Percentiles rank a stretch among this genome's conserved stretches.
Evolutionary conservation across 1,140 invertebrate genomes (phyloP).

Genomic region (Phortica variegata): DNA sequence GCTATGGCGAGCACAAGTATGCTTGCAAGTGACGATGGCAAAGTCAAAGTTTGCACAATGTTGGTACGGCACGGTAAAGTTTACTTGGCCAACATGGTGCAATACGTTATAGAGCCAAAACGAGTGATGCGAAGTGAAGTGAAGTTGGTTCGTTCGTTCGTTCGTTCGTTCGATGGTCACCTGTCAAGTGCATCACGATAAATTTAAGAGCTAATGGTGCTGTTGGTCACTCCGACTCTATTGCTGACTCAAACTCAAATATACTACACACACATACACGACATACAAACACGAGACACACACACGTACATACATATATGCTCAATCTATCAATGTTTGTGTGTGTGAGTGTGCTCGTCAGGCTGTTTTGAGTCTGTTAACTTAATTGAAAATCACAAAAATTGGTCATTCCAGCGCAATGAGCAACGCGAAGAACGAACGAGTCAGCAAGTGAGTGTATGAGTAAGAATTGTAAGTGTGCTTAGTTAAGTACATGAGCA

Average conservation of each 20-base stretch:
- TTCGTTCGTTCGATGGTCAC: slow-evolving; percentile 18
- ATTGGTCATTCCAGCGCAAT: slow-evolving; percentile 51
- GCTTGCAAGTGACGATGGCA: slow-evolving; percentile 3
- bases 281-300: no score
- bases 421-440: slow-evolving; percentile 28
- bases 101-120: no score
- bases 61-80: slow-evolving; percentile 28
- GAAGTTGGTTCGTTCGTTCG: no score
- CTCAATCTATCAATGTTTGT: background rate
- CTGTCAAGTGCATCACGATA: slow-evolving; percentile 52
- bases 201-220: slow-evolving; percentile 44
- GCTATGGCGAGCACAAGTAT: background rate
- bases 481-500: no score
- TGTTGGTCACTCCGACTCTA: slow-evolving; percentile 24
- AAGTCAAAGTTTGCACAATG: slow-evolving; percentile 28
- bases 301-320: no score
- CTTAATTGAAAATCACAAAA: slow-evolving; percentile 54
- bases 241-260: no score
- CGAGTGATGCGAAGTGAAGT: no score
- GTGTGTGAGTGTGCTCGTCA: background rate
- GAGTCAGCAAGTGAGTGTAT: slow-evolving; percentile 31
- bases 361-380: slow-evolving; percentile 25
- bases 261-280: slow-evolving; percentile 34
- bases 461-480: background rate
- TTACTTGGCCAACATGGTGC: slow-evolving; percentile 32